Base-by-base conservation (phyloP, 37 sponge, comb jelly and placozoan species). In the Beroe ovata region DNA sequence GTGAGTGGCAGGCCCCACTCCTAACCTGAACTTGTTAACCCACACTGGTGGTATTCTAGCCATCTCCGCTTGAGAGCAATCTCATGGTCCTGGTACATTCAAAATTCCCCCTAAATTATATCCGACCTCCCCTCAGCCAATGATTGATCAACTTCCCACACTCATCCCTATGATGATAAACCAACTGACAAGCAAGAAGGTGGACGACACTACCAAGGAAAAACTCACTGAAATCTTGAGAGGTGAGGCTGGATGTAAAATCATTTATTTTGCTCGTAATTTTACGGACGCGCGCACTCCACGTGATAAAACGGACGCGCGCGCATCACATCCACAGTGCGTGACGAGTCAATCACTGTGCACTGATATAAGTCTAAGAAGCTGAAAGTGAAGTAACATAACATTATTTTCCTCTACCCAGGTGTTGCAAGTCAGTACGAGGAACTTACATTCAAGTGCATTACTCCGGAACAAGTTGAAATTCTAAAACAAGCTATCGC, bases 131-230 rank as follows among this genome's bases (percentile, higher is more conserved):
- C 21, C 21, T 32, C 69, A 66, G 69, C 36, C 30, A 6, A 37
- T 30, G 6, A 30, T 66, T 14, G 36, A 29, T 6, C 84, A 77
- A 21, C 47, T 77, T 1, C 84, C 84, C 38, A 42, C 84, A 0
- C 84, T 77, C 22, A 42, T 77, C 19, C 84, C 84, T 8, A 2
- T 77, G 0, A 42, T 77, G 42, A 42, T 42, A 38, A 42, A 30
- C 19, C 54, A 77, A 54, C 54, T 77, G 41, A 42, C 84, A 23
- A 77, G 33, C 47, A 77, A 77, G 84, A 77, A 77, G 33, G 84
- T 77, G n/a, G 84, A 42, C 23, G 84, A 77, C 2, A 26, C 26
- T 16, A 42, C 84, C 41, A 77, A 42, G 54, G 41, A 23, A 19
- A 42, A 77, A 77, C 84, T 77, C 54, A 42, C 84, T 42, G 54